Percentiles rank a stretch among this genome's conserved stretches.
These are phyloP conservation scores for Cataglyphis altisquamis DNA, from an alignment of 2,888 invertebrate genomes.

Conservation along the genomic window DNA sequence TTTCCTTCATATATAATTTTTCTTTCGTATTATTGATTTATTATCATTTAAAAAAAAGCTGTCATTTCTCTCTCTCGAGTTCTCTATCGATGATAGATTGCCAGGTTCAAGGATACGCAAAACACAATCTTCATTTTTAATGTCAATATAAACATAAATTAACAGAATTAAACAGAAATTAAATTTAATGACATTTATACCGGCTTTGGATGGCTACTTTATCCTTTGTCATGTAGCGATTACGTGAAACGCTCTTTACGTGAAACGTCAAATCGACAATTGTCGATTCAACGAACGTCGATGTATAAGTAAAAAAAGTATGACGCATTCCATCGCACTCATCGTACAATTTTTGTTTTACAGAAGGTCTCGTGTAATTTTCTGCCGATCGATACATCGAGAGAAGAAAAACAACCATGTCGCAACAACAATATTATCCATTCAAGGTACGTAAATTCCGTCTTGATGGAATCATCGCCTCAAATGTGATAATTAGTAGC, in stretches of 20 bases:
- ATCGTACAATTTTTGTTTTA: background rate
- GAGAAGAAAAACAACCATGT: conserved; percentile 87
- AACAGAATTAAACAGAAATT: background rate
- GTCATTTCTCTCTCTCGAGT: background rate
- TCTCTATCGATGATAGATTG: background rate
- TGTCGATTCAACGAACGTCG: background rate
- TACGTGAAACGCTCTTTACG: background rate
- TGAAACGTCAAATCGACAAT: background rate
- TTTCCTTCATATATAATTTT: background rate
- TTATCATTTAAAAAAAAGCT: background rate
- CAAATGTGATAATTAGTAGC: background rate
- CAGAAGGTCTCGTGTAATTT: conserved; percentile 8
- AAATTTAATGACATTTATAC: background rate
- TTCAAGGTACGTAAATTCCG: conserved; percentile 90
- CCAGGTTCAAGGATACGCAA: background rate
- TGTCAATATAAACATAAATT: background rate
- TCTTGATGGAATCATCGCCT: background rate
- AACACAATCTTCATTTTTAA: background rate
- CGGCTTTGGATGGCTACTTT: background rate
- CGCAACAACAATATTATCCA: conserved; percentile 94
- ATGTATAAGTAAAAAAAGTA: background rate
- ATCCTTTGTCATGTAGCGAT: background rate
- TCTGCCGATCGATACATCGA: conserved; percentile 27
- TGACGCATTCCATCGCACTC: conserved; percentile 29
- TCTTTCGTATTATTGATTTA: background rate